Evolutionary conservation across 2,797 vertebrate genomes (phyloP).

Genomic region (Thamnophis elegans): DNA sequence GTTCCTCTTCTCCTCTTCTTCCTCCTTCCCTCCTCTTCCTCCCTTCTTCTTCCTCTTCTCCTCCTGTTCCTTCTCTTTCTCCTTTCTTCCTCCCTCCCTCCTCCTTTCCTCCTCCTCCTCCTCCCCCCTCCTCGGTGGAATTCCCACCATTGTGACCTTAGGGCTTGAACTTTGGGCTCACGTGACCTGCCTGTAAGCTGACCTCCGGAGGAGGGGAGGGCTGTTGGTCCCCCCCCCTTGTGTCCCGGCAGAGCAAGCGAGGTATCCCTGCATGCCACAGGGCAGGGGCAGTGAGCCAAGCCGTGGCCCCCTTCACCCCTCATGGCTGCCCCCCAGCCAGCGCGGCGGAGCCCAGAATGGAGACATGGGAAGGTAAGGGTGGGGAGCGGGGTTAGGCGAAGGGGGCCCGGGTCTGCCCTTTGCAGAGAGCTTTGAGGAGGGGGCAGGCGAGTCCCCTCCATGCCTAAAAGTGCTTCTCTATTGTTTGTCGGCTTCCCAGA

Average conservation of each 20-base stretch:
- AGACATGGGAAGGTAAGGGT: constrained; percentile 90
- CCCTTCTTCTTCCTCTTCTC: accelerated
- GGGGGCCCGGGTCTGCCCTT: neutral
- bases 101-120: too few species aligned
- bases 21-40: accelerated
- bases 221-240: constrained; percentile 19
- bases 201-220: constrained; percentile 73
- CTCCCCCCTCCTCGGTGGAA: constrained; percentile 61
- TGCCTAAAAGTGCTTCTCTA: neutral
- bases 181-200: constrained; percentile 91
- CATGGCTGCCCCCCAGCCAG: constrained; percentile 77
- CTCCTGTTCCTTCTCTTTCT: accelerated
- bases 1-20: too few species aligned
- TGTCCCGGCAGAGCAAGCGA: constrained; percentile 62
- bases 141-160: constrained; percentile 86
- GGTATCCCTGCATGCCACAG: constrained; percentile 68
- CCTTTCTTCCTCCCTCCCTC: accelerated
- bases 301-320: constrained; percentile 30
- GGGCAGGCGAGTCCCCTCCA: neutral
- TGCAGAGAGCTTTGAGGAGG: neutral
- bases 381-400: too few species aligned
- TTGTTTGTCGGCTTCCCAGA: neutral
- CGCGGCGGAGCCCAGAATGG: constrained; percentile 89
- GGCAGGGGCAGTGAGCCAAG: constrained; percentile 66
- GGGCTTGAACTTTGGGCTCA: constrained; percentile 93